phyloP scores from a whole-genome alignment of 2,888 invertebrate species.

The Phasia obesa region DNA sequence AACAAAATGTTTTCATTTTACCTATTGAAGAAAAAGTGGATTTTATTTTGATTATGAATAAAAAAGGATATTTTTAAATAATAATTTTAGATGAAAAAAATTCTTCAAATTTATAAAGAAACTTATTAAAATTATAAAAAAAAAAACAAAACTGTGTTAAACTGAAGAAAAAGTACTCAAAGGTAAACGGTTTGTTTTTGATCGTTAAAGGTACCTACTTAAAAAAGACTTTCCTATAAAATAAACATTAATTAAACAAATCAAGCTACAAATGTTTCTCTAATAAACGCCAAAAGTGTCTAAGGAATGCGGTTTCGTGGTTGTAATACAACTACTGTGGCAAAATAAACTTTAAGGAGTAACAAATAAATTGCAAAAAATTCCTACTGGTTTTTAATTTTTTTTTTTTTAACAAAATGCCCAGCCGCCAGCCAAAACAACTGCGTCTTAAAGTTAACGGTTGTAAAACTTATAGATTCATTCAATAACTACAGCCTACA shows the following conservation, averaged over 20 bases:
- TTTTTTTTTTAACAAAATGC: neutral
- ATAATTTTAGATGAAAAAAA: constrained; percentile 10
- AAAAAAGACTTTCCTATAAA: neutral
- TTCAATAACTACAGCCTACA: constrained; percentile 21
- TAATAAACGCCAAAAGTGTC: neutral
- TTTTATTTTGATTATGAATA: constrained; percentile 16
- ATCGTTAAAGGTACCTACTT: neutral
- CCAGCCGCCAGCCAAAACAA: constrained; percentile 32
- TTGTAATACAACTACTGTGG: neutral
- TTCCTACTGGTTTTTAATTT: constrained; percentile 1
- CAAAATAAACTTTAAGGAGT: neutral
- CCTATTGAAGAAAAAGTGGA: neutral
- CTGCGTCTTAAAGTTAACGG: constrained; percentile 43
- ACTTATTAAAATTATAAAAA: neutral
- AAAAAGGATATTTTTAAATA: constrained; percentile 40
- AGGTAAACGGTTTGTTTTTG: too few species aligned
- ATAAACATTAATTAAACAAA: neutral
- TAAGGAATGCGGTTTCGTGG: constrained; percentile 48
- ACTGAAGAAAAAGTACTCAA: too few species aligned
- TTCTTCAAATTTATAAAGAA: neutral
- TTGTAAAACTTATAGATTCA: constrained; percentile 11
- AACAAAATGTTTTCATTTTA: constrained; percentile 20
- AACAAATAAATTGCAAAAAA: neutral
- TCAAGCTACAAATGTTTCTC: neutral
- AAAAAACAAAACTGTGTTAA: neutral